A percentile compares a stretch with the other conserved stretches of the same genome.
Conservation (phyloP, 2,797 vertebrate species). For the Sphenodon punctatus region DNA sequence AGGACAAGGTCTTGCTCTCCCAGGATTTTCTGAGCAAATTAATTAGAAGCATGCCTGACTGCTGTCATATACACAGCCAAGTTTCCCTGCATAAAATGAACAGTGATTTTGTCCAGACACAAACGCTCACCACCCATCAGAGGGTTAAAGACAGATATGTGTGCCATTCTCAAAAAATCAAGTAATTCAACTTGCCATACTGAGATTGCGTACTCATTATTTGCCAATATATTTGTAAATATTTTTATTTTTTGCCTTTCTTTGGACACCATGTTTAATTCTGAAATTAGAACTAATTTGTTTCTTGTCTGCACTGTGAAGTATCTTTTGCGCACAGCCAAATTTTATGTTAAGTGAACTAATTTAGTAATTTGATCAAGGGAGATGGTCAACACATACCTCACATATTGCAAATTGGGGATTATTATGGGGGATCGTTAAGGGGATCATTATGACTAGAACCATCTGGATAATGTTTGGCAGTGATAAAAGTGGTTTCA, state of each 20-base stretch:
- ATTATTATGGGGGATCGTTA: neutral
- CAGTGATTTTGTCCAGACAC: neutral
- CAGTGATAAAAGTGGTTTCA: neutral
- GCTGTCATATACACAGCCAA: neutral
- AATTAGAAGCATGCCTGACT: conserved; percentile 15
- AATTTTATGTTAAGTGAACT: neutral
- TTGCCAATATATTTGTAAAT: neutral
- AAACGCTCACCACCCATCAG: neutral
- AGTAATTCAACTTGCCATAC: neutral
- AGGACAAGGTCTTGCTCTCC: neutral
- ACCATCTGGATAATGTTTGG: conserved; percentile 1
- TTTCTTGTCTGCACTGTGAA: neutral
- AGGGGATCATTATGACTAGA: neutral
- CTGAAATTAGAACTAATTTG: neutral
- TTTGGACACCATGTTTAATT: neutral
- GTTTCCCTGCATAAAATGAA: neutral
- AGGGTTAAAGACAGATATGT: neutral
- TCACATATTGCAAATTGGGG: neutral
- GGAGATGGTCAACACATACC: neutral
- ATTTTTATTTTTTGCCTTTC: neutral
- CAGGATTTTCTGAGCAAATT: neutral
- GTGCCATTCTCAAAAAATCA: neutral
- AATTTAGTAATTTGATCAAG: neutral
- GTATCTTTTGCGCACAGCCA: neutral
- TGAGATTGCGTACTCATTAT: neutral